A percentile compares a stretch with the other conserved stretches of the same genome.
These are phyloP conservation scores for Sibirionetta formosa DNA, from an alignment of 2,797 vertebrate genomes.

Conservation along the genomic window DNA sequence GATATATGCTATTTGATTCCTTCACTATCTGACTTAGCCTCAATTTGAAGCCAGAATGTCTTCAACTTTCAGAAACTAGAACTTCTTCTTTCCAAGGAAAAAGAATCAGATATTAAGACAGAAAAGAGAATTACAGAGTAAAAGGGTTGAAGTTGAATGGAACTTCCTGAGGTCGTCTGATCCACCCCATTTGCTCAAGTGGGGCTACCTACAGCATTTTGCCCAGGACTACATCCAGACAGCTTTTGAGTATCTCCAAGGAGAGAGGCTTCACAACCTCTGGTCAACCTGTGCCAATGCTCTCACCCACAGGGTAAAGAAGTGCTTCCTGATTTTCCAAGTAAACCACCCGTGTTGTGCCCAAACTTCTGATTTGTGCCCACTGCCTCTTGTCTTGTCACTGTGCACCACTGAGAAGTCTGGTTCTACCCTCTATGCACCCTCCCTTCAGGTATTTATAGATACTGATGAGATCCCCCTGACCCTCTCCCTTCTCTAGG, in stretches of 20 bases:
- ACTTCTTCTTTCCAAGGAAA: neutral
- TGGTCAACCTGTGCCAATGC: no score
- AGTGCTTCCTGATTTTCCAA: no score
- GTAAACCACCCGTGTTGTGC: no score
- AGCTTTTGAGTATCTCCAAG: no score
- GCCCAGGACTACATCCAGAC: no score
- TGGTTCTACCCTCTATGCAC: no score
- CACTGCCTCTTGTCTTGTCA: no score
- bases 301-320: no score
- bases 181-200: neutral
- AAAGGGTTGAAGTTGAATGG: neutral
- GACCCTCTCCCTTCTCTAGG: neutral
- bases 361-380: no score
- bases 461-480: neutral
- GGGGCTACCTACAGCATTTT: accelerated
- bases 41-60: neutral
- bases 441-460: no score
- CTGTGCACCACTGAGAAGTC: no score
- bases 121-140: neutral
- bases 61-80: neutral
- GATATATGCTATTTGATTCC: neutral
- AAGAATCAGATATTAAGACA: neutral
- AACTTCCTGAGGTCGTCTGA: neutral
- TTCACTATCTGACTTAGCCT: neutral
- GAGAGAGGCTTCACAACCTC: no score